Conservation (phyloP, 1,140 invertebrate species). For the Zeugodacus cucurbitae region DNA sequence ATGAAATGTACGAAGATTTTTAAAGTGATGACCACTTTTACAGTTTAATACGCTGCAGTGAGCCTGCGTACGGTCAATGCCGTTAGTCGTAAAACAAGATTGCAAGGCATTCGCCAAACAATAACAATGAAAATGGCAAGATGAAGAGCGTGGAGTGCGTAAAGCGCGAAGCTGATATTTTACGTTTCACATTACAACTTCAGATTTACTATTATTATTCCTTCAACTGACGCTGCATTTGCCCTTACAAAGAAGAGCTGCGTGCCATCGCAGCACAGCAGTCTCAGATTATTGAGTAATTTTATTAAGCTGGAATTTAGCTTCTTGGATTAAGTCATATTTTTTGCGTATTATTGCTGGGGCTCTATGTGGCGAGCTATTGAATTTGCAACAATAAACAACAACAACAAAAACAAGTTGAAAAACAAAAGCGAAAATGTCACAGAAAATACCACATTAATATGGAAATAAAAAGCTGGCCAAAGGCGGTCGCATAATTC, state of each 20-base stretch:
- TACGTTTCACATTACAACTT: slow-evolving; percentile 12
- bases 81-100: background rate
- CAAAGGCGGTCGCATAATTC: background rate
- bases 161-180: background rate
- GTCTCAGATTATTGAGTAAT: background rate
- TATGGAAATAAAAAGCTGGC: background rate
- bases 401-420: background rate
- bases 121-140: background rate
- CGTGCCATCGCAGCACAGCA: background rate
- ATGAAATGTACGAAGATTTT: background rate
- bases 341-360: slow-evolving; percentile 3
- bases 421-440: background rate
- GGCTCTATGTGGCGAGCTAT: background rate
- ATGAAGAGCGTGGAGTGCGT: background rate
- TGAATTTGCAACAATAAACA: background rate
- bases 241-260: background rate
- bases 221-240: background rate
- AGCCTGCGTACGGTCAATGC: background rate
- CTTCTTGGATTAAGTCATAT: background rate
- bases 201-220: background rate
- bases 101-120: background rate
- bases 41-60: background rate
- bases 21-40: slow-evolving; percentile 29
- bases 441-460: background rate
- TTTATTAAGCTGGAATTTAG: slow-evolving; percentile 1